Percentiles rank a stretch among this genome's conserved stretches.
phyloP scores from a whole-genome alignment of 2,888 invertebrate species.

The Andricus curvator region DNA sequence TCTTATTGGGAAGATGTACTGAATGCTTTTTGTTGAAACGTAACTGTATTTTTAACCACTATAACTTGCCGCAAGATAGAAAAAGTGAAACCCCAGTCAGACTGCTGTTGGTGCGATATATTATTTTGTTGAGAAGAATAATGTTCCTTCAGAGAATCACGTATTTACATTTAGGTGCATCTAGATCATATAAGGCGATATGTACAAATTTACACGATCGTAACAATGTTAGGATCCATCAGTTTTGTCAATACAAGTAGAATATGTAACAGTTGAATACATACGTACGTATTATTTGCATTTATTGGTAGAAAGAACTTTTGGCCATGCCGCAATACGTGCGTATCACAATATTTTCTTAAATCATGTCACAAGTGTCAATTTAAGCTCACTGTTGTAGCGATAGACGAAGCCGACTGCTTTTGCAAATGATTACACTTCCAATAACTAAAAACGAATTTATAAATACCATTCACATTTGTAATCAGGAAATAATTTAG shows the following conservation, averaged over 20 bases:
- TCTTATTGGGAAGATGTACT: slow-evolving; percentile 3
- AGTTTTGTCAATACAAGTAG: background rate
- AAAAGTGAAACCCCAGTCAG: background rate
- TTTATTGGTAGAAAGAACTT: background rate
- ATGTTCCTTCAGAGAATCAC: background rate
- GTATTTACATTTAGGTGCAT: background rate
- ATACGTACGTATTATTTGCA: background rate
- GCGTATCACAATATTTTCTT: background rate
- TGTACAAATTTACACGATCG: slow-evolving; percentile 4
- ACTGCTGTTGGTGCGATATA: slow-evolving; percentile 5
- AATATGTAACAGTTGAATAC: background rate
- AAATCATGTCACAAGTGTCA: background rate
- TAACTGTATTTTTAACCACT: slow-evolving; percentile 7
- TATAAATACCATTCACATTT: background rate
- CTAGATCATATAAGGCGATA: background rate
- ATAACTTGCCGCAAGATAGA: background rate
- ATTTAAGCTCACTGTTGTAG: background rate
- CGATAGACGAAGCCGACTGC: background rate
- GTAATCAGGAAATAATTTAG: background rate
- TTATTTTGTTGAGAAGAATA: background rate
- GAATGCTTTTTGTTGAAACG: background rate
- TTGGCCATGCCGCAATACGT: background rate
- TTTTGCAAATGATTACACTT: background rate
- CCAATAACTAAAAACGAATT: slow-evolving; percentile 11
- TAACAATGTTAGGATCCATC: background rate